Base-by-base conservation (phyloP, 1,140 invertebrate genomes). In the Drosophila subpulchrella region DNA sequence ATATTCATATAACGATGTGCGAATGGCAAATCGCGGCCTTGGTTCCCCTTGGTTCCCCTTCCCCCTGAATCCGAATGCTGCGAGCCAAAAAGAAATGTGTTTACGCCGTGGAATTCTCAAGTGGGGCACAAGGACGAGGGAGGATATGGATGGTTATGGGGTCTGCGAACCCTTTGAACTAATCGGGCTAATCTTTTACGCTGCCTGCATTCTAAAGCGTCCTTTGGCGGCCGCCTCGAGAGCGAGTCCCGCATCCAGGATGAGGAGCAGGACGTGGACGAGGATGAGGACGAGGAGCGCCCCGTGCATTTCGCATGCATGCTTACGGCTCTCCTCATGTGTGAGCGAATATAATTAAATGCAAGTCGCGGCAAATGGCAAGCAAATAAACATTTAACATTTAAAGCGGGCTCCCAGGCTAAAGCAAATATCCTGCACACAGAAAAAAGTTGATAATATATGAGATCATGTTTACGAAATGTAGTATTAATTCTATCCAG, bases 131-230 rank as follows among this genome's bases (percentile, higher is more conserved):
- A 47, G 44, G 20, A 17, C 15, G n/a, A 20, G 15, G 42, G 32
- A 27, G 27, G 3, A 5, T 27, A 4, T 27, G 1, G 27, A 27
- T 27, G 27, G 27, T 1, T 5, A 8, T 44, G 42, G 71, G 71
- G 39, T 15, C 12, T 41, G 53, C 41, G 46, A 86, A 82, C 82
- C 75, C 83, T 88, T 88, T 88, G 84, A 88, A 88, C 84, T 75
- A 86, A 90, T 86, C 79, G 80, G 56, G 88, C 88, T 88, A 91
- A 91, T 91, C 88, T 91, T 90, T 91, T 91, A 91, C 88, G 88
- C 88, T 75, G 80, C 80, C 75, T 91, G 88, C 88, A 91, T 91
- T 88, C 75, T 67, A 72, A 91, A 91, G 79, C 61, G 59, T 75
- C 57, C 57, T 61, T 48, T 32, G 38, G 24, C 13, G 8, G 44